Evolutionary conservation across 2,888 invertebrate species (phyloP), one percentile per base, ranked within the genome.

Genomic region (Drosophila anomalata): DNA sequence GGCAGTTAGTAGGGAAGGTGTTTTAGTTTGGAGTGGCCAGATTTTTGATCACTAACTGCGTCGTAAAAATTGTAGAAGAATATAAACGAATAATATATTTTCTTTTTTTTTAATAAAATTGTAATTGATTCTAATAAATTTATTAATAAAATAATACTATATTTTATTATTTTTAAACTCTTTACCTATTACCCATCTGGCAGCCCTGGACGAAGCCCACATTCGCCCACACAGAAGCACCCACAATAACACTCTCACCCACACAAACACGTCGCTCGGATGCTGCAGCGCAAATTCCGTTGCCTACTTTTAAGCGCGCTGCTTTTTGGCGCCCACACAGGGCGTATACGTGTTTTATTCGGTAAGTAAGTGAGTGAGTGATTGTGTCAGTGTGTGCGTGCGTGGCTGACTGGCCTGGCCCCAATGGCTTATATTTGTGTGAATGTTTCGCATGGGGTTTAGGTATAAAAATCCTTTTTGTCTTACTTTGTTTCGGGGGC

Each of bases 241-340:
- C 74, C 55, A 67, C 41, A 26, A 2, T 8, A 12, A 8, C 42
- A 17, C 67, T 59, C 61, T 53, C 29, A 39, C 51, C 41, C 41
- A 47, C 56, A 59, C 50, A 57, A 46, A 39, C 69, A 56, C 56
- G 51, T 65, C 72, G n/a, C 50, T 20, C 50, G 20, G 48, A 54
- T 48, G 17, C 62, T 65, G 62, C 74, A 50, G 46, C 24, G 26
- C 29, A 55, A 75, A 73, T 70, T 56, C 52, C 56, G 72, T 77
- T 78, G 81, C 84, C 73, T 80, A 73, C 87, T 84, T 86, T 61
- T 54, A 50, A 52, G 81, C 66, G 66, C 72, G 51, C 50, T 54
- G 58, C 61, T 52, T 68, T 76, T 57, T 44, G 57, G 56, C 70
- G 59, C 78, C 76, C 77, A 77, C 73, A 47, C 65, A 51, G 29